Conservation (phyloP, 2,888 invertebrate genomes). For the Serrognathus titanus region DNA sequence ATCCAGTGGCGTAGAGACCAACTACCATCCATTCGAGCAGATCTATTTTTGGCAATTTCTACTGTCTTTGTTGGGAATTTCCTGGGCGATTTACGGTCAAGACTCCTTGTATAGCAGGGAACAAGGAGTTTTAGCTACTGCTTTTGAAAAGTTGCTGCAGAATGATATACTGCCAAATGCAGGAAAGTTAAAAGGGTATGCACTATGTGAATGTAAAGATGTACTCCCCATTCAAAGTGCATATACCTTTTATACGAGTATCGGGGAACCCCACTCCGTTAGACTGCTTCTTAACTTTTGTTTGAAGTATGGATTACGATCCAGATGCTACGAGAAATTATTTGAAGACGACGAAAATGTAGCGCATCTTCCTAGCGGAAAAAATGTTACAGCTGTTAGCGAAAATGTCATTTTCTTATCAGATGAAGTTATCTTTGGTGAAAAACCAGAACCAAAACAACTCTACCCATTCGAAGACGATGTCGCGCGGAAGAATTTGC, state of each 20-base stretch:
- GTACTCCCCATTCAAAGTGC: slow-evolving; percentile 49
- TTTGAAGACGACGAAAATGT: slow-evolving; percentile 7
- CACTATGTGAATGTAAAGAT: slow-evolving; percentile 29
- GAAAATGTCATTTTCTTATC: slow-evolving; percentile 32
- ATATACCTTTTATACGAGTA: slow-evolving; percentile 48
- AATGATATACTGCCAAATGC: slow-evolving; percentile 49
- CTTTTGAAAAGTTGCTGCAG: slow-evolving; percentile 55
- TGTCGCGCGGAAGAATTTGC: slow-evolving; percentile 9
- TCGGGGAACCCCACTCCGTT: slow-evolving; percentile 52
- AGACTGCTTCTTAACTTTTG: slow-evolving; percentile 18
- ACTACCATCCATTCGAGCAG: slow-evolving; percentile 58
- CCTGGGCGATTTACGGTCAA: slow-evolving; percentile 50
- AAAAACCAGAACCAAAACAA: slow-evolving; percentile 4
- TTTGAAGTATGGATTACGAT: slow-evolving; percentile 12
- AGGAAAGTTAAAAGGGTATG: slow-evolving; percentile 41
- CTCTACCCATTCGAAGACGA: slow-evolving; percentile 9
- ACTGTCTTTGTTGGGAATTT: slow-evolving; percentile 54
- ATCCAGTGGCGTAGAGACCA: slow-evolving; percentile 48
- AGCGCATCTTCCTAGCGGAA: slow-evolving; percentile 23
- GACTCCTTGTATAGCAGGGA: slow-evolving; percentile 43
- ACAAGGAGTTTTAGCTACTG: slow-evolving; percentile 53
- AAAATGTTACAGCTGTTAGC: slow-evolving; percentile 33
- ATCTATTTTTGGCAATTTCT: slow-evolving; percentile 63
- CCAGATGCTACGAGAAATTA: slow-evolving; percentile 14
- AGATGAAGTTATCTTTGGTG: background rate